Evolutionary conservation across 2,113 vertebrate species (phyloP), one percentile per base, ranked within the genome.

Genomic region (Brachionichthys hirsutus): DNA sequence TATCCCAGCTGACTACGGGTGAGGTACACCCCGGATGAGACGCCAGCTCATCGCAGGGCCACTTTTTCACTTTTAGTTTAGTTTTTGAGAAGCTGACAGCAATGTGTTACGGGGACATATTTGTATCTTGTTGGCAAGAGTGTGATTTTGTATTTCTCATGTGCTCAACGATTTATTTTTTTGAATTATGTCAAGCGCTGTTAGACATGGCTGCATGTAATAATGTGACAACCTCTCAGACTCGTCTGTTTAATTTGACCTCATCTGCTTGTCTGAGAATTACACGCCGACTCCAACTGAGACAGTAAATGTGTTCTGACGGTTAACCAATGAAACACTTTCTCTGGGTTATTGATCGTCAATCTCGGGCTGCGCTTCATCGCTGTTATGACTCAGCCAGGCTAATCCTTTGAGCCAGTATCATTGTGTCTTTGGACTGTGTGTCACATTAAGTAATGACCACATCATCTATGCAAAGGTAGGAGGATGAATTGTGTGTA

Each of bases 281-380:
- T 14, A 56, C 54, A 51, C 7, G 54, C 50, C 14, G 52, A n/a
- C n/a, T 62, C 54, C 12, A 34, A 61, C 12, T 11, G 45, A 68
- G 70, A 70, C 42, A 48, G 52, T 43, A 65, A 73, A 77, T 50
- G 64, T 40, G 47, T 30, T 54, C 61, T 67, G 73, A 78, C 75
- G 77, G 75, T 62, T 71, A 63, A 54, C 51, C 67, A 69, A 69
- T 61, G 60, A 71, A 66, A 66, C 67, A 9, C 67, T 44, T 58
- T 40, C 57, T 54, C 52, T 61, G 51, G 41, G 35, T 53, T 76
- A 78, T 71, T 12, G 83, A 82, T 76, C 62, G 56, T 47, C n/a
- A n/a, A 19, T 53, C 57, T 67, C 45, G 36, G 45, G 46, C 69
- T 43, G 46, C 1, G 11, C 18, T 47, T 19, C 47, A n/a, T 58